Base-by-base conservation (phyloP, 2,888 invertebrate genomes). In the Leucozona laternaria region DNA sequence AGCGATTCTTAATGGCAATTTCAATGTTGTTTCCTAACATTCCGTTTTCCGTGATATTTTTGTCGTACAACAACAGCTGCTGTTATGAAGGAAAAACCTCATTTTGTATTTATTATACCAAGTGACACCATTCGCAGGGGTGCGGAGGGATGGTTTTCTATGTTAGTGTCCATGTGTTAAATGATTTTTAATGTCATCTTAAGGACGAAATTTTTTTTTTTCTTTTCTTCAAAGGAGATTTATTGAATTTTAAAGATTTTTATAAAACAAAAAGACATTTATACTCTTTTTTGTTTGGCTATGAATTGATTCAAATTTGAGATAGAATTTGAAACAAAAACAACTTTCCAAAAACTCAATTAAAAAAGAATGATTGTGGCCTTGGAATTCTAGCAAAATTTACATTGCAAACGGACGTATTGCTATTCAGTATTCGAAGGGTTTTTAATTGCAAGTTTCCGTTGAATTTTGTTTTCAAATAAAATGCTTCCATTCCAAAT, bases 21-120 rank as follows among this genome's bases (percentile, higher is more conserved):
- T 53, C 37, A 50, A 53, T 68, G 68, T 37, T 68, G 28, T 68
- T 50, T 17, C 20, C n/a, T 53, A 53, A 53, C 37, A 53, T 53
- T 60, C 22, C 20, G 1, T 20, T n/a, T n/a, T n/a, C n/a, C n/a
- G 48, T 68, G 37, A 37, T 31, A 22, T 25, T 22, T 37, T 68
- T 40, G 37, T 64, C 8, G 15, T 10, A 11, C 8, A 17, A 4
- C 17, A n/a, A 53, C 68, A 53, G 22, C 68, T 22, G 66, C 20
- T 68, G 53, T 68, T 68, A 37, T 53, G 34, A 53, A 10, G 34
- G 45, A 45, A 68, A 68, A 68, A 68, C 34, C 37, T 68, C 68
- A 68, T 68, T 68, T 68, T 53, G 68, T 53, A 68, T 68, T 68
- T 68, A 68, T 68, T 68, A n/a, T n/a, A 17, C 53, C 37, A 53